A percentile compares a stretch with the other conserved stretches of the same genome.
phyloP scores from a whole-genome alignment of 1,140 invertebrate genomes.

The Brachionus sp. region DNA sequence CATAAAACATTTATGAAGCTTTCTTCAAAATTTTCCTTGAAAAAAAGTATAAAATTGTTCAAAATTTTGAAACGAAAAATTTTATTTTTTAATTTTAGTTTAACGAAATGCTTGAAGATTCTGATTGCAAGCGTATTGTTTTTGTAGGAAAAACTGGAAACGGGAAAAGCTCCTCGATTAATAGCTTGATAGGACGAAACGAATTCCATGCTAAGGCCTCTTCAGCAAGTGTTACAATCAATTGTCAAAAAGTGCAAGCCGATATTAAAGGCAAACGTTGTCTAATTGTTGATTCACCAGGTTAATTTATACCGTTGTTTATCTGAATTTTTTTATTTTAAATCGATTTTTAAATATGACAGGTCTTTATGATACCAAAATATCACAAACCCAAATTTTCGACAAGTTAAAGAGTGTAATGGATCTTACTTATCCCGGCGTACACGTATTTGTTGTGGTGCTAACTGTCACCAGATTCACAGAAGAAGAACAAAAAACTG shows the following conservation, averaged over 20 bases:
- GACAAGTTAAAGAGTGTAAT: not conserved
- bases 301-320: no score
- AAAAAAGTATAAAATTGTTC: no score
- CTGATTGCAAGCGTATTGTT: no score
- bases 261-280: not conserved
- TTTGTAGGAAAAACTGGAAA: not conserved
- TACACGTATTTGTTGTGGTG: not conserved
- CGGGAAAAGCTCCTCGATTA: not conserved
- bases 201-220: not conserved
- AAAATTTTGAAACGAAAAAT: no score
- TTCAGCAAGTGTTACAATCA: not conserved
- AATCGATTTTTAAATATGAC: not conserved
- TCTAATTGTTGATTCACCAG: not conserved
- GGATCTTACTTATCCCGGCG: not conserved
- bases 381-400: not conserved
- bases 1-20: no score
- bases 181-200: not conserved
- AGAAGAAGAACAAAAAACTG: not conserved
- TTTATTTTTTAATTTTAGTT: no score
- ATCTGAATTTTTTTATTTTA: not conserved
- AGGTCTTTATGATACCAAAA: not conserved
- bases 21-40: no score
- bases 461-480: not conserved
- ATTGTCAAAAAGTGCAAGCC: not conserved
- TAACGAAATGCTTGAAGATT: no score